phyloP scores from a whole-genome alignment of 1,140 invertebrate genomes.

The Lasioglossum albipes region DNA sequence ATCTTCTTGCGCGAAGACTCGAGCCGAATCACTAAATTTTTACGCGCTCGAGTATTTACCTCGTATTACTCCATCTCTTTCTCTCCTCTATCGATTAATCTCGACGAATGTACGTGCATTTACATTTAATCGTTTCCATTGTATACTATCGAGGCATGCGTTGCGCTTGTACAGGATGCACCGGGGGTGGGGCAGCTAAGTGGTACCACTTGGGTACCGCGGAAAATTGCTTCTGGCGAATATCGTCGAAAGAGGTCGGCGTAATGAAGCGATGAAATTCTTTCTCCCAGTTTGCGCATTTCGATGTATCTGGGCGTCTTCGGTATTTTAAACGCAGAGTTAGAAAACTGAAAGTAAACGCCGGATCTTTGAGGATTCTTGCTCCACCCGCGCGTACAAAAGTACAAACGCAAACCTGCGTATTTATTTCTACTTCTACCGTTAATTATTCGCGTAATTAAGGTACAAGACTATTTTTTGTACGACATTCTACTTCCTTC shows the following conservation, averaged over 20 bases:
- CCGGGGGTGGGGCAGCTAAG: background rate
- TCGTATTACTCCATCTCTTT: background rate
- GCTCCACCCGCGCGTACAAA: background rate
- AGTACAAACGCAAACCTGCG: background rate
- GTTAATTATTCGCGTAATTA: background rate
- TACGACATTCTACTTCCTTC: slow-evolving; percentile 1
- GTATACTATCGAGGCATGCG: background rate
- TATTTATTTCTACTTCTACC: slow-evolving; percentile 15
- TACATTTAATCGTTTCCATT: slow-evolving; percentile 4
- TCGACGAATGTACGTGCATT: background rate
- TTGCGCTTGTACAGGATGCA: slow-evolving; percentile 7
- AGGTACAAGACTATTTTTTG: slow-evolving; percentile 1
- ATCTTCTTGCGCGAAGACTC: slow-evolving; percentile 9
- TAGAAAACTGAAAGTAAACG: background rate
- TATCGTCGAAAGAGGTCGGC: no score
- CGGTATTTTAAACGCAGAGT: background rate
- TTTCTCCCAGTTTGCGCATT: no score
- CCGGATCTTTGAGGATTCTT: no score
- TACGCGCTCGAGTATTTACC: background rate
- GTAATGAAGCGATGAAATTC: background rate
- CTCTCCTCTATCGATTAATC: background rate
- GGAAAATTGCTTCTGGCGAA: background rate
- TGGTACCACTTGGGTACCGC: background rate
- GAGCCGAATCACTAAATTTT: background rate
- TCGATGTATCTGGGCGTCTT: background rate